Conservation (phyloP, 2,888 invertebrate species). For the Callimorpha dominula region DNA sequence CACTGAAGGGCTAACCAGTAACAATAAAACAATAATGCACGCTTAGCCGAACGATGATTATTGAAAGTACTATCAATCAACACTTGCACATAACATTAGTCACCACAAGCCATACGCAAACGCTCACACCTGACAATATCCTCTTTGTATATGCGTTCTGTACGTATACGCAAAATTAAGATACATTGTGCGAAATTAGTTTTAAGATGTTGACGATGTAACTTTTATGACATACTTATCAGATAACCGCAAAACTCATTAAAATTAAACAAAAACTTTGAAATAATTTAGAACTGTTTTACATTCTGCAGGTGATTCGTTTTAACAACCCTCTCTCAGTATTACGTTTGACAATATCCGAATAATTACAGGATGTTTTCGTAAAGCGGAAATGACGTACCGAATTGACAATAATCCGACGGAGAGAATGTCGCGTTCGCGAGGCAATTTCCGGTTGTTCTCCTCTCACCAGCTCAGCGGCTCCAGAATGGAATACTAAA, state of each 20-base stretch:
- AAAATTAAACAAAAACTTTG: constrained; percentile 36
- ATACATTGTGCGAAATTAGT: not conserved
- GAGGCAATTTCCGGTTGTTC: constrained; percentile 76
- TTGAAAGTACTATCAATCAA: not conserved
- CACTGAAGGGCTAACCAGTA: not conserved
- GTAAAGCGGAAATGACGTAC: constrained; percentile 78
- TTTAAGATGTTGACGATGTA: not conserved
- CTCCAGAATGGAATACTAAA: constrained; percentile 51
- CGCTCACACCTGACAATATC: not conserved
- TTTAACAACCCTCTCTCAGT: constrained; percentile 63
- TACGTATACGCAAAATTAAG: not conserved
- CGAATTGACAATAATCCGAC: constrained; percentile 78
- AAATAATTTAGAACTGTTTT: constrained; percentile 45
- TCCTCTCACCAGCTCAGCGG: constrained; percentile 59
- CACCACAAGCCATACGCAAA: not conserved
- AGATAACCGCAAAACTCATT: constrained; percentile 17
- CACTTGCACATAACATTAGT: not conserved
- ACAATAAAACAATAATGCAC: not conserved
- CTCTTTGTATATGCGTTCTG: not conserved
- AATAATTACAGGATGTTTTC: constrained; percentile 80
- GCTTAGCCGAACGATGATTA: not conserved
- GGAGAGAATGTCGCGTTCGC: constrained; percentile 76
- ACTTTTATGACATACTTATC: not conserved
- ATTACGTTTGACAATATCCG: constrained; percentile 75
- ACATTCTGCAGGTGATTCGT: constrained; percentile 62